Evolutionary conservation across 1,140 invertebrate species (phyloP), one percentile per base, ranked within the genome.

Genomic region (Paramacrobiotus metropolitanus): DNA sequence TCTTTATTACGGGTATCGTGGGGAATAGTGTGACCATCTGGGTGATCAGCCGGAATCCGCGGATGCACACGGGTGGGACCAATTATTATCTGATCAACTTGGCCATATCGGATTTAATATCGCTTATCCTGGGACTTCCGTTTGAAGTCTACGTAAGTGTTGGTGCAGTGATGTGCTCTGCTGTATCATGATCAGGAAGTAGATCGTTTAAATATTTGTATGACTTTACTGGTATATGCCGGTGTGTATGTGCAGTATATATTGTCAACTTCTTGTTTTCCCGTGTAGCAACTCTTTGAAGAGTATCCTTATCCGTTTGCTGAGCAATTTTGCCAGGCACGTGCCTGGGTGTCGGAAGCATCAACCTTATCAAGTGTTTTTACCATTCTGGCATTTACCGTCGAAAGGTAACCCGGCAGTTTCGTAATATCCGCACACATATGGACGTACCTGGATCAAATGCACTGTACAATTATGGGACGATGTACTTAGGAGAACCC

Each of bases 361-460:
- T 55, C 48, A 9, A 55, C 48, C 28, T 24, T 55, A 9, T 55
- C 48, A 4, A 55, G 48, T 55, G 48, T 55, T 4, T 55, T 55
- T 28, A 55, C 48, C 15, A 55, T 55, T 20, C 24, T 55, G 9
- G 48, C 48, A 9, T 55, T 55, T 24, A 55, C 48, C 0, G 48
- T 55, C 4, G 48, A 55, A 55, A 55, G 48, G 48, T 55, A 40
- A 40, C n/a, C n/a, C n/a, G n/a, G n/a, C n/a, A n/a, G n/a, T n/a
- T n/a, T n/a, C n/a, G n/a, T n/a, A n/a, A n/a, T n/a, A n/a, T n/a
- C n/a, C n/a, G n/a, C n/a, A n/a, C n/a, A n/a, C n/a, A n/a, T n/a
- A n/a, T n/a, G n/a, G n/a, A n/a, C n/a, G n/a, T n/a, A n/a, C n/a
- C n/a, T n/a, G n/a, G n/a, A n/a, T n/a, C n/a, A n/a, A n/a, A n/a